Conservation (phyloP, 2,113 vertebrate genomes). For the Semnopithecus entellus region DNA sequence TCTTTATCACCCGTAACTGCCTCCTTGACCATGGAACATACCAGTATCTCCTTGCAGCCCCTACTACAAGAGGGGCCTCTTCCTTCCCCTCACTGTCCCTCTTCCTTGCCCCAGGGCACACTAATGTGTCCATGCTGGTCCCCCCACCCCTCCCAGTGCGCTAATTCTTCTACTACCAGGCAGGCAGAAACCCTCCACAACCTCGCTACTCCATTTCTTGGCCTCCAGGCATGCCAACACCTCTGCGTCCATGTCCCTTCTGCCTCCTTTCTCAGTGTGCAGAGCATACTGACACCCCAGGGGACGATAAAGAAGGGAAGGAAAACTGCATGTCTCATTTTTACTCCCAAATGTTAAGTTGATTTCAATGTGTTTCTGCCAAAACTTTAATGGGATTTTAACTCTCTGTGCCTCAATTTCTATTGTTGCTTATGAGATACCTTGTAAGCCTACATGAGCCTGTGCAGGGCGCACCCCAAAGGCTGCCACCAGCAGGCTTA, state of each 20-base stretch:
- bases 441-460: not conserved
- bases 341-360: not conserved
- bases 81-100: not conserved
- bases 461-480: not conserved
- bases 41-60: not conserved
- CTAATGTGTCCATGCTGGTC: not conserved
- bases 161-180: not conserved
- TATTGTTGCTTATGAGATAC: not conserved
- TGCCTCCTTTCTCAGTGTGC: not conserved
- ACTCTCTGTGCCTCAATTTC: not conserved
- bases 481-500: not conserved
- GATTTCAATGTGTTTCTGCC: not conserved
- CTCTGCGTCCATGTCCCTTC: not conserved
- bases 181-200: not conserved
- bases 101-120: not conserved
- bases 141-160: not conserved
- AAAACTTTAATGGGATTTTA: not conserved
- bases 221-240: not conserved
- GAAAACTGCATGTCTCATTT: not conserved
- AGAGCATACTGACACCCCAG: not conserved
- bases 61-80: no score
- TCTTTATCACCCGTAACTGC: not conserved
- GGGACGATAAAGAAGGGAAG: not conserved
- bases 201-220: not conserved
- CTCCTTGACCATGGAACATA: not conserved